Evolutionary conservation across 2,113 vertebrate genomes (phyloP).

Genomic region (Lonchura striata): DNA sequence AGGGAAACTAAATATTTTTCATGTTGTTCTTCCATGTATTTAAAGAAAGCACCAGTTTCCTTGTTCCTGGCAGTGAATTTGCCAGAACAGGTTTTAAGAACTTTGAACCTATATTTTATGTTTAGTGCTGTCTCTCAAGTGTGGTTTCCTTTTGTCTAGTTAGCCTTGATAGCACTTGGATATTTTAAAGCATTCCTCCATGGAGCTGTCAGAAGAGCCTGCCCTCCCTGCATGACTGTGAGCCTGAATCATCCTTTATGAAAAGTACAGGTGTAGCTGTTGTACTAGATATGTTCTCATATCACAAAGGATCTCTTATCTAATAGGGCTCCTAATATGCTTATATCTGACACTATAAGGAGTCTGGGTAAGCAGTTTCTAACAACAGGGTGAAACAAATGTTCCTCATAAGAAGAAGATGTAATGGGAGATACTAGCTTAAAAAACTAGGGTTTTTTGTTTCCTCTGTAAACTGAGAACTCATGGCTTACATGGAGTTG

Average conservation of each 20-base stretch:
- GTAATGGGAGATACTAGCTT: background rate
- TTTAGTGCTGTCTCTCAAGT: background rate
- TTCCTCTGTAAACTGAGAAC: background rate
- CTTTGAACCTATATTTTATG: background rate
- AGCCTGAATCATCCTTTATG: background rate
- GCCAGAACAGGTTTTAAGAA: background rate
- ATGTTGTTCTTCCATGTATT: background rate
- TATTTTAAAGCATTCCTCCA: background rate
- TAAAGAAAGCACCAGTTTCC: background rate
- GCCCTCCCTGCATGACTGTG: background rate
- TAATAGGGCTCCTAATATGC: background rate
- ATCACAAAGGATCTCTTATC: background rate
- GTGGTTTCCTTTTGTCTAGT: background rate
- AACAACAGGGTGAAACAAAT: background rate
- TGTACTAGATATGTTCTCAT: background rate
- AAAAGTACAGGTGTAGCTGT: background rate
- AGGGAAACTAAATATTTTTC: background rate
- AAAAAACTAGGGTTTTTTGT: background rate
- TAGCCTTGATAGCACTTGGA: background rate
- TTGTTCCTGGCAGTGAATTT: background rate
- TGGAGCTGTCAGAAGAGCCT: background rate
- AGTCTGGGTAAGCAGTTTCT: background rate
- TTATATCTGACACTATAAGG: background rate
- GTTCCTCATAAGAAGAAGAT: background rate
- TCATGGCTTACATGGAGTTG: background rate